Conservation (phyloP, 2,888 invertebrate genomes). For the Lobophora halterata region DNA sequence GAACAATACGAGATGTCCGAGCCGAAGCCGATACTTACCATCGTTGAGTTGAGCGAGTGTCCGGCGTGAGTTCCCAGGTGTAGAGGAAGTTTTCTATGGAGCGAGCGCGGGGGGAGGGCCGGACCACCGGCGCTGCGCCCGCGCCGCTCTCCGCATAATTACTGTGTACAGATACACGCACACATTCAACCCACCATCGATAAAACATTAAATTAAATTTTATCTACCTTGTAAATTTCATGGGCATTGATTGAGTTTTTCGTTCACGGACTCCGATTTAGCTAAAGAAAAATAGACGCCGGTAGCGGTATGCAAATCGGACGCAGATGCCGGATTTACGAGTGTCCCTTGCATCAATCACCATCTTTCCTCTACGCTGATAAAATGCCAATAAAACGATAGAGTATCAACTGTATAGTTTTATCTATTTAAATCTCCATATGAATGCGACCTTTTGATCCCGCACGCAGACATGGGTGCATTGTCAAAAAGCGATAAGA, state of each 20-base stretch:
- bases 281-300: conserved; percentile 42
- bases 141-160: conserved; percentile 76
- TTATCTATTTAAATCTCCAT: conserved; percentile 49
- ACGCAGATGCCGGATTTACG: conserved; percentile 46
- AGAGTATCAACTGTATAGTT: conserved; percentile 40
- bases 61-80: conserved; percentile 68
- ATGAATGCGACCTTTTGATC: conserved; percentile 44
- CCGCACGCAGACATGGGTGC: conserved; percentile 38
- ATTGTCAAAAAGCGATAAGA: conserved; percentile 43
- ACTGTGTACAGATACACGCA: conserved; percentile 68
- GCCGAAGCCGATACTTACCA: conserved; percentile 36
- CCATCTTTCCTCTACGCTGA: conserved; percentile 47
- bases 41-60: conserved; percentile 50
- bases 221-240: conserved; percentile 76
- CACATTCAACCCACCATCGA: conserved; percentile 56
- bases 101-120: conserved; percentile 43
- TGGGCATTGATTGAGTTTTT: conserved; percentile 70
- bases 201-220: conserved; percentile 74
- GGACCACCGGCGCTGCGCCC: conserved; percentile 77
- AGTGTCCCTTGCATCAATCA: conserved; percentile 40
- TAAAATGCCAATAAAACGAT: conserved; percentile 45
- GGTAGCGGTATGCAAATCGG: conserved; percentile 64
- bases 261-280: conserved; percentile 43
- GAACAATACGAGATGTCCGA: conserved; percentile 46
- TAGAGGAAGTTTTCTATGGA: conserved; percentile 54